A percentile compares a stretch with the other conserved stretches of the same genome.
Evolutionary conservation across 2,113 vertebrate species (phyloP).

Genomic region (Octodon degus): DNA sequence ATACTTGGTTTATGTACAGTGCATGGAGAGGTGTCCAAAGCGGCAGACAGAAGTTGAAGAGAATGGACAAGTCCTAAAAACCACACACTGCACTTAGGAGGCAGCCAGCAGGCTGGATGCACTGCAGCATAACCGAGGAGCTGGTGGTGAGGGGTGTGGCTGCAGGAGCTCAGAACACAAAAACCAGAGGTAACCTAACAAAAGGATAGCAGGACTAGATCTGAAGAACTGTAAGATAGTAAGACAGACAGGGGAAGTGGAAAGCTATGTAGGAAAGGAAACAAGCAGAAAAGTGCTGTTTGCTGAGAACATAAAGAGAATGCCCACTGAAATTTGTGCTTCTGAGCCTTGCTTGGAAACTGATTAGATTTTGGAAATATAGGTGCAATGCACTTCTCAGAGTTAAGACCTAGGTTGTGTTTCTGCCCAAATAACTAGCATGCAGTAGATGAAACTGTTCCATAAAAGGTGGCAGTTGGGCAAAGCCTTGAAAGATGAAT

Average conservation of each 20-base stretch:
- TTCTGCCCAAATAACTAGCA: background rate
- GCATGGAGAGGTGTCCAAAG: background rate
- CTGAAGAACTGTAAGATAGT: background rate
- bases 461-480: background rate
- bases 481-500: background rate
- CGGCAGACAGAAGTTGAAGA: background rate
- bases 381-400: background rate
- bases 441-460: background rate
- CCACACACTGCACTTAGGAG: background rate
- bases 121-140: background rate
- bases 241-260: background rate
- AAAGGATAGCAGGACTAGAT: background rate
- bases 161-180: no score
- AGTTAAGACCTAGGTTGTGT: background rate
- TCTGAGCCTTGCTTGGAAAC: background rate
- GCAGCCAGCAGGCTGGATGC: background rate
- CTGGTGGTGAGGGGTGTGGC: background rate
- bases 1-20: background rate
- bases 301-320: background rate
- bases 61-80: background rate
- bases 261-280: background rate
- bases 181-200: background rate
- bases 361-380: background rate
- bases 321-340: background rate
- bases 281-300: background rate